These are phyloP conservation scores for Ridgeia piscesae DNA, from an alignment of 1,140 invertebrate genomes.

Conservation along the genomic window DNA sequence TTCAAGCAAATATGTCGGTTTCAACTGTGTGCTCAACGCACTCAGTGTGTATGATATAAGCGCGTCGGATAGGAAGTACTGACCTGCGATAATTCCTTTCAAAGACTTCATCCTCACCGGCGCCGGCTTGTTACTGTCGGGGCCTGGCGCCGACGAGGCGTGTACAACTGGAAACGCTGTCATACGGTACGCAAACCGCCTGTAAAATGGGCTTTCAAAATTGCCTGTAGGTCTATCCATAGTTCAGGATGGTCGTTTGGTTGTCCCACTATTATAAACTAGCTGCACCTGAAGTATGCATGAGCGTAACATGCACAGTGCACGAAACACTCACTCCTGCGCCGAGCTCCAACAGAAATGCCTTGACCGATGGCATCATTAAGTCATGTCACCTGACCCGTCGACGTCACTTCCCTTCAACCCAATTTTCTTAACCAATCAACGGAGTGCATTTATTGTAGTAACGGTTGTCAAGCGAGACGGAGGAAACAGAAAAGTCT, in stretches of 20 bases:
- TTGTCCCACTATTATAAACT: neutral
- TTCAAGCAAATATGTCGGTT: neutral
- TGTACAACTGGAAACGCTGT: constrained; percentile 25
- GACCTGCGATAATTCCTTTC: constrained; percentile 41
- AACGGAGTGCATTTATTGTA: neutral
- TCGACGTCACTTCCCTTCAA: neutral
- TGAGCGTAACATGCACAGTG: neutral
- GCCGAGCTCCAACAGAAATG: neutral
- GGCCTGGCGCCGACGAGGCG: neutral
- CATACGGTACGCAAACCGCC: constrained; percentile 30
- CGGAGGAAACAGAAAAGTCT: neutral
- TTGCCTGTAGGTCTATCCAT: constrained; percentile 36
- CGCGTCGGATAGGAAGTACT: neutral
- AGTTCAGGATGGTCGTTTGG: neutral
- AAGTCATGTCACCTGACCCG: neutral
- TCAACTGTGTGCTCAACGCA: neutral
- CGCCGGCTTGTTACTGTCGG: neutral
- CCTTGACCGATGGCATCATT: neutral
- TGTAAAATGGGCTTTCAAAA: constrained; percentile 28
- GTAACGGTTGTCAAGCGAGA: constrained; percentile 3
- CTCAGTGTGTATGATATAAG: neutral
- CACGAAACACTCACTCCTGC: neutral
- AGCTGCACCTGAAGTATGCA: neutral
- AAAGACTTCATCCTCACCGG: constrained; percentile 36
- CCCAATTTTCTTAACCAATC: neutral